Percentiles rank a stretch among this genome's conserved stretches.
Conservation (phyloP, 2,888 invertebrate species). For the Elegia similella region DNA sequence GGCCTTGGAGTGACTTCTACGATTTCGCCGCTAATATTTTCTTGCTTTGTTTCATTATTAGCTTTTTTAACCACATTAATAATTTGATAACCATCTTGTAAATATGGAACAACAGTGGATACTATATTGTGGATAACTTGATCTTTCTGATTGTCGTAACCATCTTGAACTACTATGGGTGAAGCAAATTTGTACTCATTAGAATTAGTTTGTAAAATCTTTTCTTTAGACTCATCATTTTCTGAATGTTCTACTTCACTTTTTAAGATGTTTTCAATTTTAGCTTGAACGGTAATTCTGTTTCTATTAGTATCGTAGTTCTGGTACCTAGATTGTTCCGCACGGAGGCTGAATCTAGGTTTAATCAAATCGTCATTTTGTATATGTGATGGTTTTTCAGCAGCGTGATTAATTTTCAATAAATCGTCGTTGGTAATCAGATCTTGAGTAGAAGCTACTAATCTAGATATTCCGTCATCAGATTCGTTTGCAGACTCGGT, state of each 20-base stretch:
- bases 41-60: slow-evolving; percentile 31
- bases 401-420: slow-evolving; percentile 81
- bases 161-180: slow-evolving; percentile 76
- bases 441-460: slow-evolving; percentile 82
- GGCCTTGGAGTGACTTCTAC: slow-evolving; percentile 81
- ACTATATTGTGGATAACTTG: slow-evolving; percentile 64
- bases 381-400: slow-evolving; percentile 51
- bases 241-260: slow-evolving; percentile 43
- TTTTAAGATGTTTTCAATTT: slow-evolving; percentile 58
- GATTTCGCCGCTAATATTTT: slow-evolving; percentile 36
- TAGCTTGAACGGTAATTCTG: slow-evolving; percentile 58
- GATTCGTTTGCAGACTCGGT: background rate
- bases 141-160: slow-evolving; percentile 49
- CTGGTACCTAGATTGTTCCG: slow-evolving; percentile 37
- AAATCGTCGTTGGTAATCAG: slow-evolving; percentile 84
- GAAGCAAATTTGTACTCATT: slow-evolving; percentile 59
- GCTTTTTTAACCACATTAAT: slow-evolving; percentile 52
- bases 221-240: slow-evolving; percentile 36
- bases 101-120: slow-evolving; percentile 71
- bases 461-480: slow-evolving; percentile 60
- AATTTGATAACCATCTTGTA: slow-evolving; percentile 69
- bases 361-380: slow-evolving; percentile 61
- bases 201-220: slow-evolving; percentile 39
- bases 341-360: slow-evolving; percentile 43
- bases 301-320: slow-evolving; percentile 39